phyloP scores from a whole-genome alignment of 1,140 invertebrate genomes.

The Stratiolaelaps scimitus region DNA sequence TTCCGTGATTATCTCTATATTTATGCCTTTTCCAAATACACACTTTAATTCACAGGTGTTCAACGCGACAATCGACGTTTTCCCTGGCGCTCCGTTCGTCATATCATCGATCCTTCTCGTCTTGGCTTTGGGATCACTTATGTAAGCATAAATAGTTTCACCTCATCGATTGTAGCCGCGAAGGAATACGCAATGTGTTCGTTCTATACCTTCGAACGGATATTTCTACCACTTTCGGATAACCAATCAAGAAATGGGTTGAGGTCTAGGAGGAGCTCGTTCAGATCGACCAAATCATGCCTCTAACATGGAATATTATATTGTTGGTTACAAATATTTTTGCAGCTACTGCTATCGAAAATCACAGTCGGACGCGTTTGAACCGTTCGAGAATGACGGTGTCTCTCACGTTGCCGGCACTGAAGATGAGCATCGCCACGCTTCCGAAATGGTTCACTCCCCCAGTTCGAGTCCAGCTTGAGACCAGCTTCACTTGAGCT shows the following conservation, averaged over 20 bases:
- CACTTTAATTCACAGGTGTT: not conserved
- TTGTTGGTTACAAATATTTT: not conserved
- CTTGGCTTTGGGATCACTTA: slow-evolving; percentile 1
- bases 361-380: not conserved
- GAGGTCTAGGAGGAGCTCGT: too few relatives aligned
- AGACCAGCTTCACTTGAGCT: too few relatives aligned
- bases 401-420: too few relatives aligned
- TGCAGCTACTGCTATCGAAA: slow-evolving; percentile 10
- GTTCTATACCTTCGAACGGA: too few relatives aligned
- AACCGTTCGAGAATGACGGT: slow-evolving; percentile 19
- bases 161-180: not conserved
- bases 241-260: too few relatives aligned
- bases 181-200: not conserved
- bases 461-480: too few relatives aligned
- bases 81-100: slow-evolving; percentile 11
- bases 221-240: too few relatives aligned
- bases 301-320: not conserved
- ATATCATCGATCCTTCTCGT: slow-evolving; percentile 9
- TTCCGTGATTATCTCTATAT: too few relatives aligned
- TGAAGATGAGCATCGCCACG: too few relatives aligned
- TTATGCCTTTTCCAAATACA: too few relatives aligned
- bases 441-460: too few relatives aligned
- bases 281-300: too few relatives aligned
- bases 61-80: slow-evolving; percentile 19
- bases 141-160: not conserved